These are phyloP conservation scores for Leptinotarsa lineolata DNA, from an alignment of 1,140 invertebrate genomes.

Conservation along the genomic window DNA sequence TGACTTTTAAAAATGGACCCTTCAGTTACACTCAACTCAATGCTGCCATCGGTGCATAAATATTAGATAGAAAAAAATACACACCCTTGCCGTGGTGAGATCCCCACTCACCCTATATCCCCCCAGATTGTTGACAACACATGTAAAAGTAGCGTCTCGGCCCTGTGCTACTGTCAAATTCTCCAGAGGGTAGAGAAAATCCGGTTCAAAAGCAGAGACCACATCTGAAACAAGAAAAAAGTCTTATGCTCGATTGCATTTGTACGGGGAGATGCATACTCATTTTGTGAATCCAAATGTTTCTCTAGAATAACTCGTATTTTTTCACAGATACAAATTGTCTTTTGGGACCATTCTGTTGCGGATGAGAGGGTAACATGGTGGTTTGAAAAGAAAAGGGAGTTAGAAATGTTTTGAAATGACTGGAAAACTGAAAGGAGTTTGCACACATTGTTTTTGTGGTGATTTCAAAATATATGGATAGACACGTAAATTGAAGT, in stretches of 20 bases:
- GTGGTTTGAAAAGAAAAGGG: no score
- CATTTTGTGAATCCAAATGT: no score
- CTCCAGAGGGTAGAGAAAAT: slow-evolving; percentile 82
- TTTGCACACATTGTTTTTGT: no score
- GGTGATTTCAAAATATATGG: no score
- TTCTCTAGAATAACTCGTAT: no score
- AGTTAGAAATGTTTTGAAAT: no score
- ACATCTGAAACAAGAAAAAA: slow-evolving; percentile 49
- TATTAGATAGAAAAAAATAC: slow-evolving; percentile 59
- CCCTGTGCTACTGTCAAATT: slow-evolving; percentile 87
- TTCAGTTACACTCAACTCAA: slow-evolving; percentile 28
- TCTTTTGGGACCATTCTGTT: no score
- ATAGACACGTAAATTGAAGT: no score
- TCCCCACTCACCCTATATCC: slow-evolving; percentile 92
- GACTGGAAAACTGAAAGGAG: no score
- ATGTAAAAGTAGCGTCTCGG: slow-evolving; percentile 85
- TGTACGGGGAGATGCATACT: neutral
- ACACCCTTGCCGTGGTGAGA: slow-evolving; percentile 77
- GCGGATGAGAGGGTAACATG: no score
- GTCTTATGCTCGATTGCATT: neutral
- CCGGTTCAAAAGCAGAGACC: slow-evolving; percentile 74
- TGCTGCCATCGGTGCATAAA: slow-evolving; percentile 40
- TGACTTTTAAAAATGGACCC: slow-evolving; percentile 29
- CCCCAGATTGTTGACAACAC: slow-evolving; percentile 87
- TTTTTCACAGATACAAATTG: no score